Percentiles rank a stretch among this genome's conserved stretches.
These are phyloP conservation scores for Tethea ocularis DNA, from an alignment of 2,888 invertebrate species.

Conservation along the genomic window DNA sequence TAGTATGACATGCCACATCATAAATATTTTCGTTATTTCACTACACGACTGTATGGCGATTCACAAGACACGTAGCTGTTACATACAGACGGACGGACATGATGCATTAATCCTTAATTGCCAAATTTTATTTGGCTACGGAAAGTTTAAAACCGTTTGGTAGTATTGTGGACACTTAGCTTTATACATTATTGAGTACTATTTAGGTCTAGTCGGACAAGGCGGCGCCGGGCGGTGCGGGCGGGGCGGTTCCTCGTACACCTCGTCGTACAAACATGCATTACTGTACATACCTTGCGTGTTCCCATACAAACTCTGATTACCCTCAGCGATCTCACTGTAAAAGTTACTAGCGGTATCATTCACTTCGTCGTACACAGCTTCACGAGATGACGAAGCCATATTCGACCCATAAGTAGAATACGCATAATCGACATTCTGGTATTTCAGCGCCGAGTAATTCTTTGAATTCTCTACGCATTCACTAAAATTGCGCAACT, in stretches of 20 bases:
- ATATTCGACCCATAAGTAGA: conserved; percentile 40
- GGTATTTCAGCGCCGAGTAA: conserved; percentile 72
- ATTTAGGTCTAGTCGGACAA: conserved; percentile 70
- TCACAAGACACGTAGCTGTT: too few relatives aligned
- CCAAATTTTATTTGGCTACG: too few relatives aligned
- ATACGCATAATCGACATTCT: conserved; percentile 63
- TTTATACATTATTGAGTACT: conserved; percentile 17
- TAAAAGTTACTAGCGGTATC: conserved; percentile 70
- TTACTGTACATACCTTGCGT: conserved; percentile 46
- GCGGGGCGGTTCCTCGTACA: conserved; percentile 69
- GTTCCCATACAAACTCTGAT: conserved; percentile 33
- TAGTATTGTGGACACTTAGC: background rate
- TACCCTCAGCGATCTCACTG: conserved; percentile 64
- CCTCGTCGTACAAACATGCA: conserved; percentile 70
- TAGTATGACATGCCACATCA: too few relatives aligned
- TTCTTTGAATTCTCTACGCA: conserved; percentile 72
- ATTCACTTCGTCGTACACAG: conserved; percentile 68
- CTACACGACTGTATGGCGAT: too few relatives aligned
- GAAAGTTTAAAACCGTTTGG: background rate
- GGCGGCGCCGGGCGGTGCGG: conserved; percentile 86
- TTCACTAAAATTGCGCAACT: conserved; percentile 70
- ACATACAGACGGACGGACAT: too few relatives aligned
- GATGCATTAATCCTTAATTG: too few relatives aligned
- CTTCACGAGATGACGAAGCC: conserved; percentile 43
- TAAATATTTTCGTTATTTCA: too few relatives aligned